Percentiles rank a stretch among this genome's conserved stretches.
Evolutionary conservation across 2,113 vertebrate genomes (phyloP).

Genomic region (Salminus brasiliensis): DNA sequence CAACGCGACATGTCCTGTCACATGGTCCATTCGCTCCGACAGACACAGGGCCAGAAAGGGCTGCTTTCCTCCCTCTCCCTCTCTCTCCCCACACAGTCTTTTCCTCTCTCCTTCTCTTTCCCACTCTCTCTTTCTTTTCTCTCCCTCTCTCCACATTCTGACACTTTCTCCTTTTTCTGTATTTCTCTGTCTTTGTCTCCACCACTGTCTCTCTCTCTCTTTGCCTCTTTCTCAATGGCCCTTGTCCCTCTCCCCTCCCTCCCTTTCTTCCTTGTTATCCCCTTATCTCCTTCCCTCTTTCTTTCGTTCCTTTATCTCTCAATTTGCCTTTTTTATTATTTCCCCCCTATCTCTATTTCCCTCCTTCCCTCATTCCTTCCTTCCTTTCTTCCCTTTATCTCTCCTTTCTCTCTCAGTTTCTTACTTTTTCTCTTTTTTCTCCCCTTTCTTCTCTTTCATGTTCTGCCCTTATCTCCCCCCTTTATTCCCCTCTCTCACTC

Average conservation of each 20-base stretch:
- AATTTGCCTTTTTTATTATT: no score
- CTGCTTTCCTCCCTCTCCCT: not conserved
- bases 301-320: no score
- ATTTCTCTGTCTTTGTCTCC: no score
- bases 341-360: not conserved
- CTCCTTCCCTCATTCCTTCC: no score
- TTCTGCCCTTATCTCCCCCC: not conserved
- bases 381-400: no score
- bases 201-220: no score
- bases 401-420: no score
- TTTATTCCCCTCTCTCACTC: not conserved
- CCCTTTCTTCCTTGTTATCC: no score
- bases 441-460: not conserved
- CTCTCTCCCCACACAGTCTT: no score
- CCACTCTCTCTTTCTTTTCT: not conserved
- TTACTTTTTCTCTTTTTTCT: not conserved
- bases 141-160: not conserved
- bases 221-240: not conserved
- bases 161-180: not conserved
- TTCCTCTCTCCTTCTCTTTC: not conserved
- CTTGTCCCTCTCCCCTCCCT: no score
- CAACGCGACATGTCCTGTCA: conserved; percentile 57
- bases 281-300: not conserved
- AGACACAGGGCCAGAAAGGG: conserved; percentile 41
- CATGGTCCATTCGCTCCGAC: conserved; percentile 54